A percentile compares a stretch with the other conserved stretches of the same genome.
phyloP scores from a whole-genome alignment of 2,113 vertebrate species.

The Osmerus eperlanus region DNA sequence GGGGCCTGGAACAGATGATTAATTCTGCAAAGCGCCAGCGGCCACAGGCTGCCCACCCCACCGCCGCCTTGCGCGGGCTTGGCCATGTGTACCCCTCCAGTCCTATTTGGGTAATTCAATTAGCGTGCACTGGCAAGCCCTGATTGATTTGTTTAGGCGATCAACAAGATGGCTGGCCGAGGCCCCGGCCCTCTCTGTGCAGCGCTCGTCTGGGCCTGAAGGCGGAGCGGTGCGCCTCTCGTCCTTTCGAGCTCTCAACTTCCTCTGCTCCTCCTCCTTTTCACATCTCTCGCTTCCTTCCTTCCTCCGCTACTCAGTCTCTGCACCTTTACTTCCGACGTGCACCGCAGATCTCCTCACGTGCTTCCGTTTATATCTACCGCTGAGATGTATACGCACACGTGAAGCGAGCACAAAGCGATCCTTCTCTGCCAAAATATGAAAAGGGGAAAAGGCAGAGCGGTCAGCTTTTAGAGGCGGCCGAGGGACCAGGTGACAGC shows the following conservation, averaged over 20 bases:
- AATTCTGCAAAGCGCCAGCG: conserved; percentile 62
- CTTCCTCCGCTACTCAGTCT: neutral
- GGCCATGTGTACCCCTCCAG: conserved; percentile 45
- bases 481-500: conserved; percentile 7
- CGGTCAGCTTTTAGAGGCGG: neutral
- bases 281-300: conserved; percentile 30
- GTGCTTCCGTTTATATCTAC: no score
- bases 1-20: conserved; percentile 57
- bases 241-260: neutral
- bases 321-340: no score
- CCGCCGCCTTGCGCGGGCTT: conserved; percentile 51
- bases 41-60: conserved; percentile 56
- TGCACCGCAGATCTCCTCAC: no score
- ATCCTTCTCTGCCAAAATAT: no score
- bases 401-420: neutral
- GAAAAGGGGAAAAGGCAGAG: neutral
- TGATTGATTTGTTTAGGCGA: conserved; percentile 74
- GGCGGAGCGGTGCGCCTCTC: neutral
- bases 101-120: conserved; percentile 75
- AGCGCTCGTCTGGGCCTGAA: neutral
- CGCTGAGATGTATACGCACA: no score
- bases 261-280: neutral
- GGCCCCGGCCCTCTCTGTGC: neutral
- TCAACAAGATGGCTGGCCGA: conserved; percentile 66
- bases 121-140: conserved; percentile 63